phyloP scores from a whole-genome alignment of 2,113 vertebrate species.

The Thymallus thymallus region DNA sequence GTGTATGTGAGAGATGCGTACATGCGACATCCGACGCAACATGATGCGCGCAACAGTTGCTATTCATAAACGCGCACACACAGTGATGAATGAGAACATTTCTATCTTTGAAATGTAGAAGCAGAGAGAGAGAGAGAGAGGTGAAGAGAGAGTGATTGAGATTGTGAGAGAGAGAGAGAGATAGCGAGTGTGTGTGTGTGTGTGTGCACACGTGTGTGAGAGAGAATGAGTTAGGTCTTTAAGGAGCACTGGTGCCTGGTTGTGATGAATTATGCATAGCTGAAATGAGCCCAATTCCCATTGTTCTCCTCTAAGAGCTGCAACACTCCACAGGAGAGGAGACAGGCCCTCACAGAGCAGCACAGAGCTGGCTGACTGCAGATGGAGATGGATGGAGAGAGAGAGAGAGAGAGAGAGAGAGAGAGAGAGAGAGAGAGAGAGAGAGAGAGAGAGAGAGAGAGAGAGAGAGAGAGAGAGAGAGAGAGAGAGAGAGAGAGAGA shows the following conservation, averaged over 20 bases:
- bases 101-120: constrained; percentile 2
- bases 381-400: constrained; percentile 11
- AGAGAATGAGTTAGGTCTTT: constrained; percentile 21
- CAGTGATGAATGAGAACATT: neutral
- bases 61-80: neutral
- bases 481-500: neutral
- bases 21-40: neutral
- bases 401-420: neutral
- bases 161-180: neutral
- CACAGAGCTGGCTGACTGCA: constrained; percentile 4
- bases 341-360: constrained; percentile 22
- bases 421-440: neutral
- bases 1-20: neutral
- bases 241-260: constrained; percentile 26
- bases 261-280: constrained; percentile 50
- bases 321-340: constrained; percentile 35
- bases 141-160: constrained; percentile 16
- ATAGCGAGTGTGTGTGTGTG: neutral
- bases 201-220: neutral
- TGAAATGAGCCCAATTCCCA: constrained; percentile 52
- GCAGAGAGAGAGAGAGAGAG: constrained; percentile 2
- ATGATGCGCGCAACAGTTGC: neutral
- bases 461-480: constrained; percentile 20
- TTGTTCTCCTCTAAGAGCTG: constrained; percentile 47
- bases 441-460: constrained; percentile 9